Percentiles rank a stretch among this genome's conserved stretches.
Conservation (phyloP, 1,140 invertebrate genomes). For the Cotesia vestalis region DNA sequence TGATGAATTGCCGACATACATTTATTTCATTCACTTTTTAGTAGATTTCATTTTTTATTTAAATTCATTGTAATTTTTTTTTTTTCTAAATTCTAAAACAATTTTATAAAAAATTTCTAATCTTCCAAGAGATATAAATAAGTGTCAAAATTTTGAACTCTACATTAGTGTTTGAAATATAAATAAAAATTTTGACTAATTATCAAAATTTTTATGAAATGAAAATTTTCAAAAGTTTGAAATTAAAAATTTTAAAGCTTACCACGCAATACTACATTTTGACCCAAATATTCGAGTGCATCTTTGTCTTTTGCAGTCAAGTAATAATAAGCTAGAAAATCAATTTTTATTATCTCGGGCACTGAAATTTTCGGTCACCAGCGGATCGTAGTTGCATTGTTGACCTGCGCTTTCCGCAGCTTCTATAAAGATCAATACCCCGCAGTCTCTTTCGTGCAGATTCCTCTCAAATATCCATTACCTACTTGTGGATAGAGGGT, state of each 20-base stretch:
- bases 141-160: no score
- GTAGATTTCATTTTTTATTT: not conserved
- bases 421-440: slow-evolving; percentile 25
- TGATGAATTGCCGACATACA: not conserved
- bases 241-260: no score
- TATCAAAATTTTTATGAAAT: no score
- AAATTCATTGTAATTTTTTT: no score
- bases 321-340: not conserved
- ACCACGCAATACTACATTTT: not conserved
- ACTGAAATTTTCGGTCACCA: slow-evolving; percentile 7
- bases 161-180: no score
- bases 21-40: not conserved
- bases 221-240: no score
- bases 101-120: no score
- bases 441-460: not conserved
- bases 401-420: slow-evolving; percentile 23
- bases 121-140: no score
- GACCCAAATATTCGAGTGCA: not conserved
- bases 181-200: no score
- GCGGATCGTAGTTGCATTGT: slow-evolving; percentile 6
- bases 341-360: slow-evolving; percentile 6
- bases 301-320: not conserved
- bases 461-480: slow-evolving; percentile 24
- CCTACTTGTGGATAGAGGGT: not conserved
- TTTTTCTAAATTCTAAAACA: no score